A percentile compares a stretch with the other conserved stretches of the same genome.
phyloP scores from a whole-genome alignment of 2,888 invertebrate genomes.

The Endotricha flammealis region DNA sequence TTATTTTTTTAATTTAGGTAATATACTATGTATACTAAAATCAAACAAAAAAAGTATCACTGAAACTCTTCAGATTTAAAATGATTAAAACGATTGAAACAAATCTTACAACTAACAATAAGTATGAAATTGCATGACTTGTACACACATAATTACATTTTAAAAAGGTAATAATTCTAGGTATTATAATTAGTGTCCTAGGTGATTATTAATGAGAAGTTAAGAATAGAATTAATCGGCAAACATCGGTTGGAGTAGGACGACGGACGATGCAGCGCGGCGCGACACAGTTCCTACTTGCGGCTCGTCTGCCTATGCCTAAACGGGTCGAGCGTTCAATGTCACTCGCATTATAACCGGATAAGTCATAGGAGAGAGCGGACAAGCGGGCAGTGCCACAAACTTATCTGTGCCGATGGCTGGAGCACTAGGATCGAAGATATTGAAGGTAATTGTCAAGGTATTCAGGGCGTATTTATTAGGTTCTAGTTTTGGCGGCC shows the following conservation, averaged over 20 bases:
- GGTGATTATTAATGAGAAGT: constrained; percentile 26
- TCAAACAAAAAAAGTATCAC: too few relatives aligned
- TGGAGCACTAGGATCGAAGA: too few relatives aligned
- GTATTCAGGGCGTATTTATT: too few relatives aligned
- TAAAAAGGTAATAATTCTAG: background rate
- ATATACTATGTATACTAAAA: too few relatives aligned
- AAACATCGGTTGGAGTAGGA: constrained; percentile 21
- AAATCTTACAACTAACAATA: too few relatives aligned
- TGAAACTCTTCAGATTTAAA: too few relatives aligned
- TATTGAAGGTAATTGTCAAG: too few relatives aligned
- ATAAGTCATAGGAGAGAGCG: constrained; percentile 28
- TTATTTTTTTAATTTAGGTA: too few relatives aligned
- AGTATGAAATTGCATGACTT: background rate
- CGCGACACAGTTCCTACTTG: constrained; percentile 28
- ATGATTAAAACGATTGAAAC: too few relatives aligned
- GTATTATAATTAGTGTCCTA: constrained; percentile 13
- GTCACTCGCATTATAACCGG: constrained; percentile 42
- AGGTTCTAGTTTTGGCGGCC: too few relatives aligned
- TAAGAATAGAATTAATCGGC: constrained; percentile 31
- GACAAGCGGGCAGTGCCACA: constrained; percentile 2
- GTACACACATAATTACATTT: background rate
- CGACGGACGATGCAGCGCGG: too few relatives aligned
- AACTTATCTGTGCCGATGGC: constrained; percentile 1
- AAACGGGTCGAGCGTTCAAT: constrained; percentile 68
- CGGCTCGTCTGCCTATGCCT: constrained; percentile 62